These are phyloP conservation scores for Lagocephalus sceleratus DNA, from an alignment of 2,797 vertebrate species.

Conservation along the genomic window DNA sequence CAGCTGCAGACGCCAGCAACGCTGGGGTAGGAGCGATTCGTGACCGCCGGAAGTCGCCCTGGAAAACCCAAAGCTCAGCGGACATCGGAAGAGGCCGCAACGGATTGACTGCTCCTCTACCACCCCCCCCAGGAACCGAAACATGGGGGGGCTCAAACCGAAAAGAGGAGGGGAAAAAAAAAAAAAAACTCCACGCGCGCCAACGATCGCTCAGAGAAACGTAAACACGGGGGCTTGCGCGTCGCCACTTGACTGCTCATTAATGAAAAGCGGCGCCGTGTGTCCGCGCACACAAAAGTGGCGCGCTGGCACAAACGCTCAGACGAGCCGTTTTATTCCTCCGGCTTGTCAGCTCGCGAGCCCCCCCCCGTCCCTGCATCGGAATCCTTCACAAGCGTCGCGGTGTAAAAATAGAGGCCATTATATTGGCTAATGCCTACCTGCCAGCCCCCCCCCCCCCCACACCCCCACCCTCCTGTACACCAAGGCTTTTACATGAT, in stretches of 20 bases:
- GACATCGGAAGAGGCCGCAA: too few relatives aligned
- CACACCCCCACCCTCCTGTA: conserved; percentile 56
- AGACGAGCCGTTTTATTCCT: conserved; percentile 67
- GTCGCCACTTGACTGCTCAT: conserved; percentile 51
- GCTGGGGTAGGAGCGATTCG: conserved; percentile 1
- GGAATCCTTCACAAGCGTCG: conserved; percentile 68
- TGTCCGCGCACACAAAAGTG: conserved; percentile 12
- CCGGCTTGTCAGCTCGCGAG: conserved; percentile 60
- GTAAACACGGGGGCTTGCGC: conserved; percentile 65
- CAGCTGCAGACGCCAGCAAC: conserved; percentile 21
- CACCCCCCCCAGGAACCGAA: too few relatives aligned
- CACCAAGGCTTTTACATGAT: conserved; percentile 79
- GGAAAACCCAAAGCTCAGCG: conserved; percentile 12
- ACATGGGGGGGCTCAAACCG: too few relatives aligned
- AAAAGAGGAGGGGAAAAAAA: too few relatives aligned
- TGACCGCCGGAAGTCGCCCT: neutral
- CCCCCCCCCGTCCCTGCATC: conserved; percentile 45
- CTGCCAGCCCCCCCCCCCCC: conserved; percentile 66
- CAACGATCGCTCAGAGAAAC: conserved; percentile 67
- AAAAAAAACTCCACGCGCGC: conserved; percentile 10
- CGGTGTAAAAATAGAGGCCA: conserved; percentile 73
- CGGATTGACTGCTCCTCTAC: too few relatives aligned
- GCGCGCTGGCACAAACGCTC: conserved; percentile 37
- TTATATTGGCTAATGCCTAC: conserved; percentile 74
- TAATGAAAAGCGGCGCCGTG: conserved; percentile 31